Evolutionary conservation across 2,797 vertebrate species (phyloP).

Genomic region (Platyrinchus mystaceus): DNA sequence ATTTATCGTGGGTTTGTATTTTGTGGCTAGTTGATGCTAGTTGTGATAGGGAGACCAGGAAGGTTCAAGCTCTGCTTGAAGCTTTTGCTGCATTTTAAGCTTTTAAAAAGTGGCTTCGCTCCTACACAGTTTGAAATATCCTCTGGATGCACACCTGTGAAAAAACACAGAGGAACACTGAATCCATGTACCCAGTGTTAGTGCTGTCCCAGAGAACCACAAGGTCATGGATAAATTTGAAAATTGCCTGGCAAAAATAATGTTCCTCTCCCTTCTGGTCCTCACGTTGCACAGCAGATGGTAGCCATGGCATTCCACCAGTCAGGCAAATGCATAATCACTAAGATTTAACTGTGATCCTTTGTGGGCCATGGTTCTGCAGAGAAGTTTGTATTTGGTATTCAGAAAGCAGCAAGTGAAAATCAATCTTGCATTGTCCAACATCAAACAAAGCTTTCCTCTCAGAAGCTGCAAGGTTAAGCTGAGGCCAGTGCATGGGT

Average conservation of each 20-base stretch:
- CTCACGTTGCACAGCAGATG: rapidly evolving
- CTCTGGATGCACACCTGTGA: neutral
- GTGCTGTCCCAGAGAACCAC: neutral
- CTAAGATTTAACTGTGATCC: neutral
- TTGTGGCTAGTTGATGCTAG: neutral
- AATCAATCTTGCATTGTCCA: neutral
- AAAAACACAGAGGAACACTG: neutral
- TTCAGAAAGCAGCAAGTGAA: neutral
- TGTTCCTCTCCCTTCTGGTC: neutral
- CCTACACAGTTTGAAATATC: neutral
- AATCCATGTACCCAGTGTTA: rapidly evolving
- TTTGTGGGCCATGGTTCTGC: neutral
- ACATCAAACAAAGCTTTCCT: neutral
- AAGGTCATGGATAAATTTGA: neutral
- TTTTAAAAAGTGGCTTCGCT: neutral
- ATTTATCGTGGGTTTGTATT: neutral
- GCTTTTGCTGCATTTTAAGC: neutral
- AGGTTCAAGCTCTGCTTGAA: neutral
- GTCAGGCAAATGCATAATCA: neutral
- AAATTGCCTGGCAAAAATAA: neutral
- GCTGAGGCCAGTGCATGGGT: neutral
- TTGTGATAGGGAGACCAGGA: neutral
- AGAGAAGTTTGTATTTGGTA: neutral
- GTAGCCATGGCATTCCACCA: neutral
- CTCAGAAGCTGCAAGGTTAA: neutral